These are phyloP conservation scores for Callipepla californica DNA, from an alignment of 2,113 vertebrate species.

Conservation along the genomic window DNA sequence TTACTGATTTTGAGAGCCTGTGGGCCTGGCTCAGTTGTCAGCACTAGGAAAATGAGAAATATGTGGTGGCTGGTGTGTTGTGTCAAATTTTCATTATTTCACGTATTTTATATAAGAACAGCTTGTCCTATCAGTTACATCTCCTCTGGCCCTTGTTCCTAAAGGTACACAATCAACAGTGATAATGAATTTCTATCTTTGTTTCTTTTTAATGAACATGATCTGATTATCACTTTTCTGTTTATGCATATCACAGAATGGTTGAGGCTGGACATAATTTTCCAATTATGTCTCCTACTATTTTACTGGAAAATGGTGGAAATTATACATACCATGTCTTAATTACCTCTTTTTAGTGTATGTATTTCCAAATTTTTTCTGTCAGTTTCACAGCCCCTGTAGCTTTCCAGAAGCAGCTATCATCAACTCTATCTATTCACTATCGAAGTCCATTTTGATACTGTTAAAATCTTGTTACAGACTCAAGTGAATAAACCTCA, in stretches of 20 bases:
- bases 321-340: not conserved
- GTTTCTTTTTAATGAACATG: not conserved
- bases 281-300: not conserved
- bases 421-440: not conserved
- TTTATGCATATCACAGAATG: not conserved
- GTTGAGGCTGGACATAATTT: not conserved
- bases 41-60: not conserved
- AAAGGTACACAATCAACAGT: not conserved
- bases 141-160: not conserved
- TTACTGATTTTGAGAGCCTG: not conserved
- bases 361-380: not conserved
- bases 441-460: not conserved
- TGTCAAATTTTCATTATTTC: not conserved
- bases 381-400: not conserved
- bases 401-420: not conserved
- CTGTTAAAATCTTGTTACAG: not conserved
- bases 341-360: not conserved
- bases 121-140: not conserved
- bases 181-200: not conserved
- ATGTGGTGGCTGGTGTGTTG: not conserved
- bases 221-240: not conserved
- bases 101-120: not conserved
- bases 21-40: not conserved
- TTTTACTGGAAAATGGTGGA: not conserved
- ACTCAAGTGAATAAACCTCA: not conserved